Evolutionary conservation across 2,888 invertebrate genomes (phyloP).

Genomic region (Lochmaea crataegi): DNA sequence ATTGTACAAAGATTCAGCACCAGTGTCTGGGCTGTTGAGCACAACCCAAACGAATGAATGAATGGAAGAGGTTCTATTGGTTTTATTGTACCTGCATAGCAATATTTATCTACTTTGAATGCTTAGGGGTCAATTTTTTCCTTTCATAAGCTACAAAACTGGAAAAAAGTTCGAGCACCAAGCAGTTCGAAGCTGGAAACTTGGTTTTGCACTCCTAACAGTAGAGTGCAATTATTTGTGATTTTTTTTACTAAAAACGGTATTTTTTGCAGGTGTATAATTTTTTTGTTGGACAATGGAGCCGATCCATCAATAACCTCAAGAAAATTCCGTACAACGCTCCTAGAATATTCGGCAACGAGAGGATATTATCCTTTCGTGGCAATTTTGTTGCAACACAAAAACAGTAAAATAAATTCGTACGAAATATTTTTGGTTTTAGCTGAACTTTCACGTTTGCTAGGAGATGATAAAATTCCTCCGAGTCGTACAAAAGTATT

Average conservation of each 20-base stretch:
- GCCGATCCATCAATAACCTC: constrained; percentile 44
- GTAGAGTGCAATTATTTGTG: too few relatives aligned
- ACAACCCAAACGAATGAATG: too few relatives aligned
- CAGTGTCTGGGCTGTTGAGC: too few relatives aligned
- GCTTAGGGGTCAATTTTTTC: too few relatives aligned
- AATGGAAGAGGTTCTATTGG: too few relatives aligned
- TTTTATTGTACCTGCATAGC: too few relatives aligned
- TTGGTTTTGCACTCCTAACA: too few relatives aligned
- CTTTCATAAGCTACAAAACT: too few relatives aligned
- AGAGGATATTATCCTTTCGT: constrained; percentile 52
- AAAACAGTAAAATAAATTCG: constrained; percentile 38
- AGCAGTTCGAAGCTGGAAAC: too few relatives aligned
- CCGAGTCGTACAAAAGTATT: constrained; percentile 16
- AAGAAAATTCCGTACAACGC: constrained; percentile 41
- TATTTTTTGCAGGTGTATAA: constrained; percentile 41
- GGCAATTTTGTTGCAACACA: constrained; percentile 46
- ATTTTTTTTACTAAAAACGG: not conserved
- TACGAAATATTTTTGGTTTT: constrained; percentile 44
- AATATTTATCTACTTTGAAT: too few relatives aligned
- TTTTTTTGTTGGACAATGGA: constrained; percentile 49
- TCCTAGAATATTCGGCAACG: constrained; percentile 47
- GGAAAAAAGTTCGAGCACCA: too few relatives aligned
- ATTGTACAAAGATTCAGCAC: too few relatives aligned
- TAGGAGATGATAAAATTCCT: not conserved
- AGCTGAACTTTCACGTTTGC: constrained; percentile 29